These are phyloP conservation scores for Percopsis omiscomaycus DNA, from an alignment of 2,797 vertebrate genomes.

Conservation along the genomic window DNA sequence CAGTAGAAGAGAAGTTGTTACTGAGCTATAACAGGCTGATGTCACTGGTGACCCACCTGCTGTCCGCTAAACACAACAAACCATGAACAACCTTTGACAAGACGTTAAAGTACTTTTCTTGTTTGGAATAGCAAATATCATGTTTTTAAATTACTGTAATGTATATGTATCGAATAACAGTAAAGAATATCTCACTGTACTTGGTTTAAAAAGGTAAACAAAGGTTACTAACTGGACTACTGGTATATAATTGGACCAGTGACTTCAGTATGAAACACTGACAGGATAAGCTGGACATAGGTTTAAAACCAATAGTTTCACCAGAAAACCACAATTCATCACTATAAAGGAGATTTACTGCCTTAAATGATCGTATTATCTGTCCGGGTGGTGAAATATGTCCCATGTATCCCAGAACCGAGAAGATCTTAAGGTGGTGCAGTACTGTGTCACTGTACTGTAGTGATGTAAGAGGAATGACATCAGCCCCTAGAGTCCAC, in stretches of 20 bases:
- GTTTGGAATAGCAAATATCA: background rate
- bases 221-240: too few species aligned
- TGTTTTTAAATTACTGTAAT: constrained; percentile 7
- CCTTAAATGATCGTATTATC: too few species aligned
- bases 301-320: too few species aligned
- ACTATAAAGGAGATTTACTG: too few species aligned
- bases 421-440: constrained; percentile 5
- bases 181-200: too few species aligned
- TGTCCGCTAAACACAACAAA: constrained; percentile 41
- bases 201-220: too few species aligned
- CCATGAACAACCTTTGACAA: constrained; percentile 4
- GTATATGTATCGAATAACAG: background rate
- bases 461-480: constrained; percentile 25
- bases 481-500: constrained; percentile 30
- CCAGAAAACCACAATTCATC: too few species aligned
- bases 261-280: too few species aligned
- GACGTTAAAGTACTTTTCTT: constrained; percentile 25
- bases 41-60: constrained; percentile 27
- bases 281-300: too few species aligned
- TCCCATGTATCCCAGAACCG: background rate
- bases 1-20: constrained; percentile 26
- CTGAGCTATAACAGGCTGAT: constrained; percentile 47
- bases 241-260: too few species aligned
- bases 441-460: background rate
- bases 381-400: too few species aligned